Percentiles rank a stretch among this genome's conserved stretches.
Conservation (phyloP, 2,797 vertebrate species). For the Karalla daura region DNA sequence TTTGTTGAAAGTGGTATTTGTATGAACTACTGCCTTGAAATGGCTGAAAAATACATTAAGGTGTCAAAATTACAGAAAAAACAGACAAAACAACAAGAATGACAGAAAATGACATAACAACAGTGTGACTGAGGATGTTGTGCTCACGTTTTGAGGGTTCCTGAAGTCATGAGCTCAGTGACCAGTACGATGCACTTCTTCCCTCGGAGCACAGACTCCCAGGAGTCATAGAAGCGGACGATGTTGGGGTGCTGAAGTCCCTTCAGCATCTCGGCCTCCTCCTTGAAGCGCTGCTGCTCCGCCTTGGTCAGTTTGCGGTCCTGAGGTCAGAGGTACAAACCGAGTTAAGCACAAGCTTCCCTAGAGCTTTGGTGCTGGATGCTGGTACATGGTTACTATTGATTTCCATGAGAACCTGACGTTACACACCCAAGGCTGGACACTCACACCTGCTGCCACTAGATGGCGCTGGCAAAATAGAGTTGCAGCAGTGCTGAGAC, state of each 20-base stretch:
- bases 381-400: neutral
- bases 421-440: neutral
- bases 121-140: neutral
- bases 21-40: too few relatives aligned
- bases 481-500: conserved; percentile 57
- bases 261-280: conserved; percentile 97
- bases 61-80: too few relatives aligned
- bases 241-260: conserved; percentile 97
- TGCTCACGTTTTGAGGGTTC: conserved; percentile 95
- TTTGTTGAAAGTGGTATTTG: too few relatives aligned
- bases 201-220: conserved; percentile 92
- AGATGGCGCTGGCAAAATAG: conserved; percentile 73
- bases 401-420: neutral
- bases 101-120: neutral
- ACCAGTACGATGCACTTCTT: conserved; percentile 97
- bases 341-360: conserved; percentile 9
- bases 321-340: conserved; percentile 69
- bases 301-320: conserved; percentile 95
- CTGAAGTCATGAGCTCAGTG: conserved; percentile 97
- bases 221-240: conserved; percentile 97
- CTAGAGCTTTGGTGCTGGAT: neutral
- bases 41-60: too few relatives aligned
- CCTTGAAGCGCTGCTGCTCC: conserved; percentile 95
- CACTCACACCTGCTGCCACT: conserved; percentile 62
- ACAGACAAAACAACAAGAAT: neutral